Conservation (phyloP, 1,140 invertebrate species). For the Procambarus clarkii region DNA sequence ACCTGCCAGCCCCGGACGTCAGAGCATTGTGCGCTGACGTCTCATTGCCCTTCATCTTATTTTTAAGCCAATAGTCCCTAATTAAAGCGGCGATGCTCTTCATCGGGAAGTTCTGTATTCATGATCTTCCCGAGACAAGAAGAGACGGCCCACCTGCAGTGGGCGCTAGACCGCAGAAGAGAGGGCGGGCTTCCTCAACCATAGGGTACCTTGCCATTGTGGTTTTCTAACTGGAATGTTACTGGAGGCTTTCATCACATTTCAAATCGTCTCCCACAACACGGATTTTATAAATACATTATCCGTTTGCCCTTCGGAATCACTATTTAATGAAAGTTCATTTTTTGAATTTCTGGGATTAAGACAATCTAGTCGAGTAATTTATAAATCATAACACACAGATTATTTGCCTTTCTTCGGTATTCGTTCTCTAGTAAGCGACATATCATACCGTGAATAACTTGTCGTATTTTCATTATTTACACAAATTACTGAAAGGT, state of each 20-base stretch:
- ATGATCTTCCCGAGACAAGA: neutral
- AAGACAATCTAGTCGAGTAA: too few species aligned
- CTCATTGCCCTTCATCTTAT: conserved; percentile 15
- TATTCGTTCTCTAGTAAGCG: too few species aligned
- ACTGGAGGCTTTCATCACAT: neutral
- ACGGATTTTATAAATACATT: neutral
- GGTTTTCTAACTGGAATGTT: neutral
- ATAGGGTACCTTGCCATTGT: neutral
- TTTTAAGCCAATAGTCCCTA: conserved; percentile 29
- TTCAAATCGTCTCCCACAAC: neutral
- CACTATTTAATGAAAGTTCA: too few species aligned
- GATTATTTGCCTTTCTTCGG: too few species aligned
- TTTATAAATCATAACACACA: too few species aligned
- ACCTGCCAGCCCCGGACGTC: neutral
- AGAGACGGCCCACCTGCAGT: neutral
- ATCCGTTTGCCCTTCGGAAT: too few species aligned
- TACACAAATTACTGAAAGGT: too few species aligned
- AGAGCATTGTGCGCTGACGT: neutral
- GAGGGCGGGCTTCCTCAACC: neutral
- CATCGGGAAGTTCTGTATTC: conserved; percentile 2
- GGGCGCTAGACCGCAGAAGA: neutral
- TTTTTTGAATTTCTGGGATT: too few species aligned
- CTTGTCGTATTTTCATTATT: too few species aligned
- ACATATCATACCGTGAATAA: too few species aligned
- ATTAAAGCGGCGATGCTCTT: conserved; percentile 35